These are phyloP conservation scores for Raja brachyura DNA, from an alignment of 2,113 vertebrate species.

Conservation along the genomic window DNA sequence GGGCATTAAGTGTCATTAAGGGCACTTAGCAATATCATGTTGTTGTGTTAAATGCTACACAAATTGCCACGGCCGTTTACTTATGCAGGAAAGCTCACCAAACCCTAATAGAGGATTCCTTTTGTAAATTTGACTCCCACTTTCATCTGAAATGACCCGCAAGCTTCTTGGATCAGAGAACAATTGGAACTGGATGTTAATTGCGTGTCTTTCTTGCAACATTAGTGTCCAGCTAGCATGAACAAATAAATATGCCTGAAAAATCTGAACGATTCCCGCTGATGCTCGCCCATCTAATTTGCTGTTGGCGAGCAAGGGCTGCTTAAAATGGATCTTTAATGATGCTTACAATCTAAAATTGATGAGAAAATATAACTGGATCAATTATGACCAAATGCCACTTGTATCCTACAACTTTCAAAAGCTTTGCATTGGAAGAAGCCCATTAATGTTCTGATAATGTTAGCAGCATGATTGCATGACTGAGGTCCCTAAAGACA, in stretches of 20 bases:
- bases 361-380: not conserved
- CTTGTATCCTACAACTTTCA: not conserved
- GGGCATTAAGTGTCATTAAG: too few relatives aligned
- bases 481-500: not conserved
- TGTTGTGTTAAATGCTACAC: too few relatives aligned
- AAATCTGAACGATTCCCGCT: not conserved
- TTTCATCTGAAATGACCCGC: too few relatives aligned
- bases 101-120: not conserved
- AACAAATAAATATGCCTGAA: too few relatives aligned
- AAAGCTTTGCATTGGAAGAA: not conserved
- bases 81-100: not conserved
- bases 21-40: not conserved
- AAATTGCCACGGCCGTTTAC: not conserved
- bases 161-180: too few relatives aligned
- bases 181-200: too few relatives aligned
- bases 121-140: not conserved
- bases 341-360: not conserved
- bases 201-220: too few relatives aligned
- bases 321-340: constrained; percentile 11
- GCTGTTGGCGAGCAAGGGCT: not conserved
- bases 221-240: too few relatives aligned
- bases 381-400: not conserved
- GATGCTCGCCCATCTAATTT: not conserved
- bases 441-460: not conserved
- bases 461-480: not conserved